phyloP scores from a whole-genome alignment of 2,888 invertebrate genomes.

The Cephus pygmeus region DNA sequence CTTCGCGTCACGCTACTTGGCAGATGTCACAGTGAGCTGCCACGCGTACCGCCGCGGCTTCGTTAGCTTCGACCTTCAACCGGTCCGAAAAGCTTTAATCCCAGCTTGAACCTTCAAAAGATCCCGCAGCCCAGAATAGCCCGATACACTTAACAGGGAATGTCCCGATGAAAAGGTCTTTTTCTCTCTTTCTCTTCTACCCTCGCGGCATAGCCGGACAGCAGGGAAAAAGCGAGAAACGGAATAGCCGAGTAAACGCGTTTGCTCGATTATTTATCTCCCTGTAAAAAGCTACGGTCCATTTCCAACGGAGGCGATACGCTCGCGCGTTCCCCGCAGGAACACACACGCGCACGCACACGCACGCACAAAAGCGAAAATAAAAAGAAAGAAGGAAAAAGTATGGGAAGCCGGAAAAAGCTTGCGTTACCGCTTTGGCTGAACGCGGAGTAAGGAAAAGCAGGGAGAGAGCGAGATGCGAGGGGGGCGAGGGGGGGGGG shows the following conservation, averaged over 20 bases:
- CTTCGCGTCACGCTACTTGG: slow-evolving; percentile 42
- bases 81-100: slow-evolving; percentile 36
- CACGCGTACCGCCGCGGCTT: slow-evolving; percentile 26
- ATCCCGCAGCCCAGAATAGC: too few relatives aligned
- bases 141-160: too few relatives aligned
- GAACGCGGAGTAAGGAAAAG: slow-evolving; percentile 10
- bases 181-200: background rate
- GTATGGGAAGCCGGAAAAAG: slow-evolving; percentile 1
- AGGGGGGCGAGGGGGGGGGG: slow-evolving; percentile 3
- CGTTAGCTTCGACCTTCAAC: slow-evolving; percentile 28
- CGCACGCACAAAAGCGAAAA: too few relatives aligned
- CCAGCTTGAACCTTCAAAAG: slow-evolving; percentile 10
- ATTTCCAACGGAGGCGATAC: too few relatives aligned
- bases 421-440: background rate
- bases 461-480: slow-evolving; percentile 3
- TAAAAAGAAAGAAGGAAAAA: background rate
- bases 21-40: slow-evolving; percentile 44
- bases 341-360: too few relatives aligned
- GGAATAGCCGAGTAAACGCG: background rate
- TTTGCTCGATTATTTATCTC: background rate
- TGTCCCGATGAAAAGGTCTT: too few relatives aligned
- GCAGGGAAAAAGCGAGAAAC: background rate
- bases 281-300: too few relatives aligned
- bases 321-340: too few relatives aligned
- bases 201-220: background rate